These are phyloP conservation scores for Philotrypesis tridentata DNA, from an alignment of 1,140 invertebrate species.

Conservation along the genomic window DNA sequence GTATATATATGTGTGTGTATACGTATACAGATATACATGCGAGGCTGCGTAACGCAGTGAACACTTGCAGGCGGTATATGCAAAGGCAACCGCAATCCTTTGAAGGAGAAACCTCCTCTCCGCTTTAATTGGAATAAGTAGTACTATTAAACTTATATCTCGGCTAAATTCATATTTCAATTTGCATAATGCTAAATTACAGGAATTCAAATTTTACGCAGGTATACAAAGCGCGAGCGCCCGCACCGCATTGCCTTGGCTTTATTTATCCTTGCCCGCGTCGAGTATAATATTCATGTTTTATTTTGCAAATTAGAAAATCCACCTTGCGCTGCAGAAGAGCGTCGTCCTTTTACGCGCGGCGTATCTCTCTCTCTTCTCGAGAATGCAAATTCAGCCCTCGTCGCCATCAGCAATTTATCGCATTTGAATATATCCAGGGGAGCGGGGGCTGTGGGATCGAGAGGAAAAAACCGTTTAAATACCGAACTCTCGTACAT, in stretches of 20 bases:
- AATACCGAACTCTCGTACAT: background rate
- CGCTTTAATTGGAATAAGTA: background rate
- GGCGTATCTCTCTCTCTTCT: too few species aligned
- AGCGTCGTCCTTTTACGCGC: too few species aligned
- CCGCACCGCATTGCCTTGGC: too few species aligned
- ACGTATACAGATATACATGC: background rate
- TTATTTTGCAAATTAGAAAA: too few species aligned
- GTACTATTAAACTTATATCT: background rate
- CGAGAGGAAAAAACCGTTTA: background rate
- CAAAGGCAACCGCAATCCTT: background rate
- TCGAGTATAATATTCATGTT: too few species aligned
- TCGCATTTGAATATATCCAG: background rate
- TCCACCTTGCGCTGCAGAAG: too few species aligned
- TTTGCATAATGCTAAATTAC: background rate
- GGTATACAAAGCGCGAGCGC: background rate
- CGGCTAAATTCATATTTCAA: background rate
- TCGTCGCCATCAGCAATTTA: background rate
- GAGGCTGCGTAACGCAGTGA: background rate
- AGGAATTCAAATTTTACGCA: background rate
- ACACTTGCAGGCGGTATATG: background rate
- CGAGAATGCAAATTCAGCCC: too few species aligned
- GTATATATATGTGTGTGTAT: slow-evolving; percentile 73
- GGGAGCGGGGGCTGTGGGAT: too few species aligned
- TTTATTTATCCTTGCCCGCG: too few species aligned
- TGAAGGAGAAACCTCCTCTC: background rate